Evolutionary conservation across 2,888 invertebrate species (phyloP), one percentile per base, ranked within the genome.

Genomic region (Heteromurus nitidus): DNA sequence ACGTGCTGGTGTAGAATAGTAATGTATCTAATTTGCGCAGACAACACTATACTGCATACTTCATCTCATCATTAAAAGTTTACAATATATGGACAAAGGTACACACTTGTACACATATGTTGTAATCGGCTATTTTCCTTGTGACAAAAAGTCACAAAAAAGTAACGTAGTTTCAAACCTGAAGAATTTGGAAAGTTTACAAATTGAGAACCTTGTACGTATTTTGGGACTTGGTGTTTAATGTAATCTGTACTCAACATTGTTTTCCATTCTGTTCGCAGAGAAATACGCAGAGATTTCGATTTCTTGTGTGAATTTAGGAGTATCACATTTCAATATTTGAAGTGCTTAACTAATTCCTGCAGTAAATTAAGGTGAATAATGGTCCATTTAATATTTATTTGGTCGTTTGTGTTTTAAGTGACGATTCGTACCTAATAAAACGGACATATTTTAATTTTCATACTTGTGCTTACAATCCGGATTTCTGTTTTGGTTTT

Each of bases 171-270:
- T 76, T 77, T 77, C 64, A 62, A 77, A 77, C 77, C 16, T 69
- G 70, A 50, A 53, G 64, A 69, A 77, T 77, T 77, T 77, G 69
- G 77, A 70, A 77, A 77, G 69, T 69, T 69, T 58, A 47, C 36
- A 24, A 60, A 7, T 42, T 65, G 64, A 47, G 53, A 42, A 68
- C 75, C 75, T 75, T 75, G 75, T 75, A 75, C 75, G 75, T 67
- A 22, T 50, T 65, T 73, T 62, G 42, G 60, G 30, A 13, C 36
- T 36, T 36, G 5, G 13, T 36, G 36, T 9, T 13, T 36, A 9
- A 5, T 36, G 13, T 36, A 36, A 36, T 9, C 36, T 36, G 36
- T 36, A 9, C 13, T 36, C 13, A 13, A 9, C 13, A 13, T 36
- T 36, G 36, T 36, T 13, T 36, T 36, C 13, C 36, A 36, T 36